Conservation (phyloP, 2,888 invertebrate species). For the Thecocarcelia acutangulata region DNA sequence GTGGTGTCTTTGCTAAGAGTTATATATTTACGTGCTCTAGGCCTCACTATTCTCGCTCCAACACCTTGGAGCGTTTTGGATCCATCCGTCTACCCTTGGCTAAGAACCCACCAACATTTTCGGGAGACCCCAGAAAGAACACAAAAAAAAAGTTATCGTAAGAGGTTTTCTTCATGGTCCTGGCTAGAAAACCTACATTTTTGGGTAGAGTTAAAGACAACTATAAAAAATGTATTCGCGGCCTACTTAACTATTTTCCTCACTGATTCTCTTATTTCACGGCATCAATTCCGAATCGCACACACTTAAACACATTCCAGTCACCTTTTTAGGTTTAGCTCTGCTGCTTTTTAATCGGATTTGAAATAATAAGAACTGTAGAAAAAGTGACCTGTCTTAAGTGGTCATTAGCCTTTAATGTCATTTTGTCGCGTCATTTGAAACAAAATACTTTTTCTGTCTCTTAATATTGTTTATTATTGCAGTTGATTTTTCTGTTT, state of each 20-base stretch:
- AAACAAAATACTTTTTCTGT: slow-evolving; percentile 39
- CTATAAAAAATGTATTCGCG: background rate
- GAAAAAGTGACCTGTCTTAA: slow-evolving; percentile 64
- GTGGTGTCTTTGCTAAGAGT: too few species aligned
- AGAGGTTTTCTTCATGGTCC: too few species aligned
- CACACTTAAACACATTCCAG: slow-evolving; percentile 40
- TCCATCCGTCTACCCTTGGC: too few species aligned
- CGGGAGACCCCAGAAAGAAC: too few species aligned
- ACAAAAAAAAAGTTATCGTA: too few species aligned
- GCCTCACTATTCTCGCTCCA: too few species aligned
- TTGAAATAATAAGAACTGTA: slow-evolving; percentile 51
- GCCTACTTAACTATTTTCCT: background rate
- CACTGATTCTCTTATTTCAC: background rate
- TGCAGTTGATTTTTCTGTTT: slow-evolving; percentile 6
- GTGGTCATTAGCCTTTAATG: slow-evolving; percentile 69
- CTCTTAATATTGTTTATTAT: slow-evolving; percentile 21
- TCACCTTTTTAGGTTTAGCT: slow-evolving; percentile 42
- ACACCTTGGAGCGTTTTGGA: too few species aligned
- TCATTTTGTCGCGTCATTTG: slow-evolving; percentile 65
- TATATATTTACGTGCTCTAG: too few species aligned
- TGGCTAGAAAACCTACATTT: too few species aligned
- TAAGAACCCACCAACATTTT: too few species aligned
- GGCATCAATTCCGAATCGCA: slow-evolving; percentile 15
- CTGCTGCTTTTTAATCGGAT: slow-evolving; percentile 61
- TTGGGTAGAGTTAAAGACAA: too few species aligned